Percentiles rank a stretch among this genome's conserved stretches.
phyloP scores from a whole-genome alignment of 2,113 vertebrate species.

The Seriola rivoliana region DNA sequence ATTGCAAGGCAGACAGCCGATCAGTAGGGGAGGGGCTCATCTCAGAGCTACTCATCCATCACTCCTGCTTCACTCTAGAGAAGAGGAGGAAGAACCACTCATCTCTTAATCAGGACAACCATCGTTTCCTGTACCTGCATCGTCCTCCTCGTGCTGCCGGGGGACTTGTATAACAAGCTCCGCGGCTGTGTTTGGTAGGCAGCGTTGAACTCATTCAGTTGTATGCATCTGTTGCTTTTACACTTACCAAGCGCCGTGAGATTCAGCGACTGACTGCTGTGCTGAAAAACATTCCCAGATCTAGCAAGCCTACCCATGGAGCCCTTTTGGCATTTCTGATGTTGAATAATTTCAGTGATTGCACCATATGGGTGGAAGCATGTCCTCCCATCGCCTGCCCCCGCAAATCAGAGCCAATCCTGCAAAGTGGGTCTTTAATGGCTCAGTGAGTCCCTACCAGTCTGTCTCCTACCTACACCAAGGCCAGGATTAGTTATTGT shows the following conservation, averaged over 20 bases:
- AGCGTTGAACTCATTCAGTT: constrained; percentile 18
- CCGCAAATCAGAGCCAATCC: constrained; percentile 69
- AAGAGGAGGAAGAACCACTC: constrained; percentile 23
- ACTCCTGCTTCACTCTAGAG: constrained; percentile 32
- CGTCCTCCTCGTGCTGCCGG: constrained; percentile 8
- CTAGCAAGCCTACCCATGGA: constrained; percentile 30
- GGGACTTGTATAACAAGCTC: constrained; percentile 30
- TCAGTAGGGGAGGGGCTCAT: constrained; percentile 50
- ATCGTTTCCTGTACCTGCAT: constrained; percentile 45
- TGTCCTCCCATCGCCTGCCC: constrained; percentile 39
- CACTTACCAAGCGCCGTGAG: constrained; percentile 28
- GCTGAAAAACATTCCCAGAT: constrained; percentile 36
- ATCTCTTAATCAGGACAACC: constrained; percentile 40
- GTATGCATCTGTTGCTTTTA: constrained; percentile 53
- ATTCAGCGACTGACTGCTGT: constrained; percentile 31
- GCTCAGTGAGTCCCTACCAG: constrained; percentile 68
- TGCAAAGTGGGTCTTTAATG: constrained; percentile 75
- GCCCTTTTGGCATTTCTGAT: constrained; percentile 45
- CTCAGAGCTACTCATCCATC: constrained; percentile 56
- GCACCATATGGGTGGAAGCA: constrained; percentile 64
- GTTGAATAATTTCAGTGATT: constrained; percentile 56
- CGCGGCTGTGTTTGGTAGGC: constrained; percentile 14
- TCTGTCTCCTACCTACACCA: constrained; percentile 64
- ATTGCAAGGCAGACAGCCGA: constrained; percentile 60
- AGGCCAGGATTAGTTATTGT: constrained; percentile 65